Evolutionary conservation across 2,888 invertebrate genomes (phyloP), one percentile per base, ranked within the genome.

Genomic region (Mythimna impura): DNA sequence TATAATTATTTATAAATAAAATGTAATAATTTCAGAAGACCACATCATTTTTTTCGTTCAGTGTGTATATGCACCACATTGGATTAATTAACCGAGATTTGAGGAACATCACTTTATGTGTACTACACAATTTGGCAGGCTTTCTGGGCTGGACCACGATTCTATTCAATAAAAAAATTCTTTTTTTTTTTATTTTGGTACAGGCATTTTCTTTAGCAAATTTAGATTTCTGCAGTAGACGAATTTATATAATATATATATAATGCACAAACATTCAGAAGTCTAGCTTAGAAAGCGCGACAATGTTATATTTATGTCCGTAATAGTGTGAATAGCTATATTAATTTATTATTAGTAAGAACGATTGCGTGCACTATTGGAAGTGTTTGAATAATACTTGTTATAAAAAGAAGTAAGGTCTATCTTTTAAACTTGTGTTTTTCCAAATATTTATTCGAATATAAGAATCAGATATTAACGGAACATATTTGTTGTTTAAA

Each of bases 51-150:
- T 36, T 54, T 34, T 61, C 20, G 10, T 54, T 61, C 9, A 22
- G 36, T 52, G 20, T 50, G 40, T 34, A 58, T 22, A 30, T 34
- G 43, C 52, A 30, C 12, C 52, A 60, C 7, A 54, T 50, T 50
- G 30, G 68, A 54, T 17, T 55, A 1, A 14, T 55, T 55, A 52
- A 75, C 77, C 30, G 40, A 76, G 75, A 75, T 70, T 75, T 75
- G 75, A 75, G 75, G 75, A 75, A 76, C 50, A 75, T 62, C n/a
- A 61, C 54, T 55, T 61, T 76, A 58, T 47, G 9, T 36, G 9
- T 36, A 67, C 52, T 40, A 30, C 40, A 25, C n/a, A 58, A 50
- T 61, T 69, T 54, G 40, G 30, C 20, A 43, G 40, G 30, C n/a
- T 61, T 76, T 54, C 22, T 55, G 14, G 20, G 22, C 47, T 36